These are phyloP conservation scores for Glaucidium brasilianum DNA, from an alignment of 2,113 vertebrate genomes.

Conservation along the genomic window DNA sequence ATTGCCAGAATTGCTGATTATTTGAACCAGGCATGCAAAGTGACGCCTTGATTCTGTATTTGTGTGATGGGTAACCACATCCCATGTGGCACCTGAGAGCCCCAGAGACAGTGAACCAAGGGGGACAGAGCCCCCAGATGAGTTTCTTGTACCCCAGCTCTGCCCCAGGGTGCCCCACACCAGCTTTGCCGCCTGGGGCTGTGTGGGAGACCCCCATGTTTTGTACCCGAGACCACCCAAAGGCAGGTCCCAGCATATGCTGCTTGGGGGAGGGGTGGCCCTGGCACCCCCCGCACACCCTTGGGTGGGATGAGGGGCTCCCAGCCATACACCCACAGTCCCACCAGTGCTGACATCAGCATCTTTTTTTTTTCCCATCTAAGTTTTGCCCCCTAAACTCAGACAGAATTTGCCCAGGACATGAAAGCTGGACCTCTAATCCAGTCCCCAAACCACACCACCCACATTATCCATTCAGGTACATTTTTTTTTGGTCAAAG, in stretches of 20 bases:
- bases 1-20: not conserved
- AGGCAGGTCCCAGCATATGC: not conserved
- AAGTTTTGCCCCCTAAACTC: not conserved
- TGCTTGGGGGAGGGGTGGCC: not conserved
- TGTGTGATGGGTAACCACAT: not conserved
- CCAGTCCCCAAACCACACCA: not conserved
- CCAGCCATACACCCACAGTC: not conserved
- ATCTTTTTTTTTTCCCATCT: too few relatives aligned
- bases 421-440: not conserved
- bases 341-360: fast-evolving
- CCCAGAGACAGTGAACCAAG: fast-evolving
- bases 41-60: not conserved
- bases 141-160: not conserved
- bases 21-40: not conserved
- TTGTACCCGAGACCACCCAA: not conserved
- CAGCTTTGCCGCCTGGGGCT: not conserved
- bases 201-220: fast-evolving
- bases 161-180: not conserved
- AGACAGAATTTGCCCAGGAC: not conserved
- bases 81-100: fast-evolving
- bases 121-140: not conserved
- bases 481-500: not conserved
- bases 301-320: not conserved
- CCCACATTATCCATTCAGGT: fast-evolving
- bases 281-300: not conserved